A percentile compares a stretch with the other conserved stretches of the same genome.
Conservation (phyloP, 2,113 vertebrate genomes). For the Gila orcuttii region DNA sequence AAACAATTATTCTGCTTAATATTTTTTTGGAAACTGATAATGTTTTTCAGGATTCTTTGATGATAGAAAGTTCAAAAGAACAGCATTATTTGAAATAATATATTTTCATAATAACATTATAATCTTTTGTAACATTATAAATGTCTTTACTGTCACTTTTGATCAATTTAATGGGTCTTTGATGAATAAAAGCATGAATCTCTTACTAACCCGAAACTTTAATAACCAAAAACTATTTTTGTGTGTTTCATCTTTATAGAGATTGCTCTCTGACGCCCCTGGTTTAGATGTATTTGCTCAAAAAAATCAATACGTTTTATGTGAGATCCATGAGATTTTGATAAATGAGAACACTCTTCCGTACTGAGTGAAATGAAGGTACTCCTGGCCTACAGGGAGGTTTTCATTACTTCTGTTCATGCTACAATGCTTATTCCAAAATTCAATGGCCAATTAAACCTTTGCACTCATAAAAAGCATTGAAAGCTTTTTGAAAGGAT, state of each 20-base stretch:
- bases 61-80: neutral
- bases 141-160: neutral
- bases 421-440: neutral
- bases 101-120: too few species aligned
- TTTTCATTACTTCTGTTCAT: constrained; percentile 13
- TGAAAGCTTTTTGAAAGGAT: neutral
- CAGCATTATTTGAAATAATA: neutral
- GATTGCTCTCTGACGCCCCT: neutral
- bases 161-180: too few species aligned
- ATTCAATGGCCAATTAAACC: neutral
- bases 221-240: neutral
- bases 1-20: neutral
- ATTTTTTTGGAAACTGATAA: neutral
- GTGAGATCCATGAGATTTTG: neutral
- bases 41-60: neutral
- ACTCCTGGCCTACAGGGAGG: neutral
- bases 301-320: neutral
- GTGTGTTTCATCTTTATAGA: neutral
- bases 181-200: too few species aligned
- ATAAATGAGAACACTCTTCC: neutral
- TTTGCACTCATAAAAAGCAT: constrained; percentile 19
- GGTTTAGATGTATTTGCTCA: neutral
- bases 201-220: too few species aligned
- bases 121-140: neutral
- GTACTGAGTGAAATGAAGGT: neutral